phyloP scores from a whole-genome alignment of 2,888 invertebrate genomes.

The Xylota sylvarum region DNA sequence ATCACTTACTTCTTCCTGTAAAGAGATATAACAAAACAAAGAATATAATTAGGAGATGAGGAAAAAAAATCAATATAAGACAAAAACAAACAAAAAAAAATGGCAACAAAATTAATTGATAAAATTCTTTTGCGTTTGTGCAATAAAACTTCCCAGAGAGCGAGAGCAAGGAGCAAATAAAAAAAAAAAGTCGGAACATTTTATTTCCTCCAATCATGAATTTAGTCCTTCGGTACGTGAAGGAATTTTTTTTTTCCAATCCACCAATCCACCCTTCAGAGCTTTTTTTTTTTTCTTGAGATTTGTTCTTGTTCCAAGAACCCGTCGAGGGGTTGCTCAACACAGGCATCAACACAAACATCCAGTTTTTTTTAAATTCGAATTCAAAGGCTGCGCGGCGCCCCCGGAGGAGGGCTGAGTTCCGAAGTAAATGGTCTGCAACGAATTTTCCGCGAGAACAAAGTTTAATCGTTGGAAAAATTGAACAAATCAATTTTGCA shows the following conservation, averaged over 20 bases:
- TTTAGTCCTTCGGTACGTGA: conserved; percentile 74
- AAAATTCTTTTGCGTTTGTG: conserved; percentile 76
- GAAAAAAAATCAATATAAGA: conserved; percentile 42
- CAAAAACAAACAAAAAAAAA: conserved; percentile 26
- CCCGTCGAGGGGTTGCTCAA: conserved; percentile 17
- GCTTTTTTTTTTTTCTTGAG: conserved; percentile 34
- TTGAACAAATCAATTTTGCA: conserved; percentile 85
- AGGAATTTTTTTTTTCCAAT: conserved; percentile 57
- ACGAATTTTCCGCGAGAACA: conserved; percentile 81
- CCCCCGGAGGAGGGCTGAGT: conserved; percentile 12
- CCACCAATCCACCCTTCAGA: conserved; percentile 42
- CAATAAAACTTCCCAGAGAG: conserved; percentile 62
- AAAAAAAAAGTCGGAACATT: conserved; percentile 15
- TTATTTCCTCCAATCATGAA: conserved; percentile 76
- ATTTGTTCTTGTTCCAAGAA: conserved; percentile 22
- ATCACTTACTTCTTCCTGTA: conserved; percentile 85
- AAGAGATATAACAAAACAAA: conserved; percentile 79
- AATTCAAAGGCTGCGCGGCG: background rate
- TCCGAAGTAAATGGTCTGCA: conserved; percentile 83
- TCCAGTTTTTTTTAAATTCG: conserved; percentile 32
- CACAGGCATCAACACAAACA: conserved; percentile 51
- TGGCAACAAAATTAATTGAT: conserved; percentile 77
- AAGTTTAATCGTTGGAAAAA: conserved; percentile 85
- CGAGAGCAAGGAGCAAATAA: too few species aligned
- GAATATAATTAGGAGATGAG: conserved; percentile 72